Evolutionary conservation across 2,113 vertebrate genomes (phyloP), one percentile per base, ranked within the genome.

Genomic region (Abramis brama): DNA sequence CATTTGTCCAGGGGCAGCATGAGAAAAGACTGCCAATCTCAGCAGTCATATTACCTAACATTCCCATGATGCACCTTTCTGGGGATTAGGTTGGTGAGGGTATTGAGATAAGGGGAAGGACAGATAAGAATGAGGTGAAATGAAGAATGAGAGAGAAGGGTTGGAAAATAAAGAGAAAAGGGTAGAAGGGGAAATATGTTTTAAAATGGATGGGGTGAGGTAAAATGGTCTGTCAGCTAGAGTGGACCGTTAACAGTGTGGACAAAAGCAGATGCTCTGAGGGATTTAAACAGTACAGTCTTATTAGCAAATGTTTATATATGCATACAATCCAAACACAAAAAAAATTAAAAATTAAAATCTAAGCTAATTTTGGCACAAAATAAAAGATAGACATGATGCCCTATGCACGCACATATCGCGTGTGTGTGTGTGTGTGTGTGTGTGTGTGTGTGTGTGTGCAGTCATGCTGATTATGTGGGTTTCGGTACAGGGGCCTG

Each of bases 41-140:
- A 91, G 84, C 68, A 27, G 73, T 85, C 86, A 92, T 91, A 92
- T 89, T 59, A 55, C 86, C 85, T 10, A 86, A 90, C 89, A 92
- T 93, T 43, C 85, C 70, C 87, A 84, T 86, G 47, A 86, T 81
- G 68, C 87, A 78, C 45, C 75, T 73, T 60, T 78, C 85, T 85
- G 73, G 30, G 66, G 57, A 50, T 86, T 73, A 47, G 39, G n/a
- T 21, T 30, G 85, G 88, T 90, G 90, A 89, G 89, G 86, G 85
- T 85, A 83, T 82, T 90, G 91, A 80, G 76, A 62, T 43, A 55
- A 50, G 21, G 33, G 36, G 36, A 62, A 75, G 78, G 62, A 60
- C 25, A 77, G 70, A 80, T 84, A 88, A 55, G 43, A 50, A 78
- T 19, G 77, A 75, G 45, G 36, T 83, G 43, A 88, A 75, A 91